Conservation (phyloP, 1,140 invertebrate genomes). For the Lepidurus packardi region DNA sequence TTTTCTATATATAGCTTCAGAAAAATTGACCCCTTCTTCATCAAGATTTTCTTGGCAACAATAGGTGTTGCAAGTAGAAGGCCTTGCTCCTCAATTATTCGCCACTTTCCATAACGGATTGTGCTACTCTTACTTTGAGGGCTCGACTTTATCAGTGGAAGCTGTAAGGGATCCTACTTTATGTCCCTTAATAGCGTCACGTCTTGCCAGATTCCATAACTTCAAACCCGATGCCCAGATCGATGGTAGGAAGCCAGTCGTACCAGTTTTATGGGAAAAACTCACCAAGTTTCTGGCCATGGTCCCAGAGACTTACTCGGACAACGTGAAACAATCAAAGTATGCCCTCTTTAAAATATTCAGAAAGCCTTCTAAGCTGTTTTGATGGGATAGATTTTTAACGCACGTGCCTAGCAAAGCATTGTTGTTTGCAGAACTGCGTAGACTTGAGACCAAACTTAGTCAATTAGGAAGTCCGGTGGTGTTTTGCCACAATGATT, state of each 20-base stretch:
- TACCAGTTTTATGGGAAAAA: constrained; percentile 23
- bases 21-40: not conserved
- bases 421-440: constrained; percentile 62
- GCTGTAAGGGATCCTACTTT: not conserved
- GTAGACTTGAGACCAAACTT: constrained; percentile 60
- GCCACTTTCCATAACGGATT: constrained; percentile 91
- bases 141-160: constrained; percentile 43
- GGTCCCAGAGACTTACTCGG: constrained; percentile 11
- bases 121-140: constrained; percentile 84
- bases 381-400: constrained; percentile 57
- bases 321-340: constrained; percentile 5
- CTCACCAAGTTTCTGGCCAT: constrained; percentile 21
- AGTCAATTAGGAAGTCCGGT: constrained; percentile 64
- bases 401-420: constrained; percentile 59
- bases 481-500: constrained; percentile 96
- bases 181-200: not conserved
- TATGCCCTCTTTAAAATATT: constrained; percentile 49
- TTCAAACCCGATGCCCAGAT: constrained; percentile 56
- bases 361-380: constrained; percentile 31
- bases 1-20: constrained; percentile 22
- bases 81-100: constrained; percentile 77
- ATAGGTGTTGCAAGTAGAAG: constrained; percentile 65
- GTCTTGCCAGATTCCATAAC: not conserved
- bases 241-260: constrained; percentile 46
- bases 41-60: constrained; percentile 36